These are phyloP conservation scores for Poeciliopsis gracilis DNA, from an alignment of 2,797 vertebrate genomes.

Conservation along the genomic window DNA sequence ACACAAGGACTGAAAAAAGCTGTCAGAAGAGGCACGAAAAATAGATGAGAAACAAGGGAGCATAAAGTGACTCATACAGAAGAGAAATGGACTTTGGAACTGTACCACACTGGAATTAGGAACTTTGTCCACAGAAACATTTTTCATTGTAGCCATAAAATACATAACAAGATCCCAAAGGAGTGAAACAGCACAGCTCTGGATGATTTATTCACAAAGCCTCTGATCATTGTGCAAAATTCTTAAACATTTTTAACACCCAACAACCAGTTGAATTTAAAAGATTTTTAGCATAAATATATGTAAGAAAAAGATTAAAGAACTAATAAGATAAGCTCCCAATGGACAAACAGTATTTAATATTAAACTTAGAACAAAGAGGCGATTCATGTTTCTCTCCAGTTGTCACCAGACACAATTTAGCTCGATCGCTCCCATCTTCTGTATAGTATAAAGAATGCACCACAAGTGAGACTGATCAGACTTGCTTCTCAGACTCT, in stretches of 20 bases:
- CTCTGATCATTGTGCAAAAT: constrained; percentile 20
- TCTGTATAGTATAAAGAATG: constrained; percentile 27
- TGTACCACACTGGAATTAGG: constrained; percentile 32
- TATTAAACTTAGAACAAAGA: constrained; percentile 46
- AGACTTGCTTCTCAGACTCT: constrained; percentile 36
- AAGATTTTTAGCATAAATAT: constrained; percentile 2
- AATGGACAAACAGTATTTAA: constrained; percentile 28
- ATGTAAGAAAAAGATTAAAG: neutral
- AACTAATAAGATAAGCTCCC: constrained; percentile 47
- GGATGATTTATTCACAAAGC: constrained; percentile 30
- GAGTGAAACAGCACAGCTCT: constrained; percentile 25
- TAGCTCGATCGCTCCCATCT: constrained; percentile 42
- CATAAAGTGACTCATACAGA: constrained; percentile 46
- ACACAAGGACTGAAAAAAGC: constrained; percentile 27
- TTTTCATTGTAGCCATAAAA: constrained; percentile 41
- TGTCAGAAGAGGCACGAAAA: constrained; percentile 15
- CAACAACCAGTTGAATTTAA: constrained; percentile 22
- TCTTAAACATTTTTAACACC: constrained; percentile 31
- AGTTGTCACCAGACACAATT: constrained; percentile 36
- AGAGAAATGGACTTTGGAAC: constrained; percentile 36
- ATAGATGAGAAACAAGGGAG: constrained; percentile 37
- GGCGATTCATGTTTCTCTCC: constrained; percentile 37
- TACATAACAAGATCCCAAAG: constrained; percentile 37
- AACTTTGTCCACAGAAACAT: constrained; percentile 47
- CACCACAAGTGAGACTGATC: constrained; percentile 34